Percentiles rank a stretch among this genome's conserved stretches.
These are phyloP conservation scores for Gracilinanus agilis DNA, from an alignment of 2,113 vertebrate genomes.

Conservation along the genomic window DNA sequence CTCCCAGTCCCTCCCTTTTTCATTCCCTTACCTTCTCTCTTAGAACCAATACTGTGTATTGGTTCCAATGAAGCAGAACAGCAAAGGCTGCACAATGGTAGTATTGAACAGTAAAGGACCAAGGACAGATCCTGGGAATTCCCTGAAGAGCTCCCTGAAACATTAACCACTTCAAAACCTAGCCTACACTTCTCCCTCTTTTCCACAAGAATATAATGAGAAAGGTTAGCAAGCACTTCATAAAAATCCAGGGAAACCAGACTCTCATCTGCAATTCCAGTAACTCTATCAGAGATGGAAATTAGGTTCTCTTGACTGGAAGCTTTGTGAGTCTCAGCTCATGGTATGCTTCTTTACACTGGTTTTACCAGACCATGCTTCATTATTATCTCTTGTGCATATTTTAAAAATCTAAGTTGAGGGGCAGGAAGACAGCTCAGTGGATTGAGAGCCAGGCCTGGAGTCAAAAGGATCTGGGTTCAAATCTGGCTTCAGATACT, in stretches of 20 bases:
- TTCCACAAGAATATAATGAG: background rate
- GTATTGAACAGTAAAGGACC: background rate
- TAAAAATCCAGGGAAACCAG: background rate
- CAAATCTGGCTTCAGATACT: too few species aligned
- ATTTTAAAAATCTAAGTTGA: background rate
- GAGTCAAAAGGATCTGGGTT: too few species aligned
- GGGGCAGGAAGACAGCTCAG: too few species aligned
- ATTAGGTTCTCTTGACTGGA: background rate
- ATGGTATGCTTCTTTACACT: background rate
- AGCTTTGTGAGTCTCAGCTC: background rate
- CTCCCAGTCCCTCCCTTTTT: conserved; percentile 83
- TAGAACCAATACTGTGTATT: too few species aligned
- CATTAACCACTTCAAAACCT: background rate
- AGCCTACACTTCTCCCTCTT: background rate
- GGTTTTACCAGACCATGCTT: background rate
- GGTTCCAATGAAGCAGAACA: too few species aligned
- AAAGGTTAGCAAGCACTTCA: background rate
- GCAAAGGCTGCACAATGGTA: background rate
- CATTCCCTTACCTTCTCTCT: background rate
- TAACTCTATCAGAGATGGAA: background rate
- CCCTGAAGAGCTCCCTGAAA: background rate
- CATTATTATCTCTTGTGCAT: background rate
- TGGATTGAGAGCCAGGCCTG: too few species aligned
- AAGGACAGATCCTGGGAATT: background rate
- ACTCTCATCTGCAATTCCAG: background rate